These are phyloP conservation scores for Sebastes steindachneri DNA, from an alignment of 2,797 vertebrate genomes.

Conservation along the genomic window DNA sequence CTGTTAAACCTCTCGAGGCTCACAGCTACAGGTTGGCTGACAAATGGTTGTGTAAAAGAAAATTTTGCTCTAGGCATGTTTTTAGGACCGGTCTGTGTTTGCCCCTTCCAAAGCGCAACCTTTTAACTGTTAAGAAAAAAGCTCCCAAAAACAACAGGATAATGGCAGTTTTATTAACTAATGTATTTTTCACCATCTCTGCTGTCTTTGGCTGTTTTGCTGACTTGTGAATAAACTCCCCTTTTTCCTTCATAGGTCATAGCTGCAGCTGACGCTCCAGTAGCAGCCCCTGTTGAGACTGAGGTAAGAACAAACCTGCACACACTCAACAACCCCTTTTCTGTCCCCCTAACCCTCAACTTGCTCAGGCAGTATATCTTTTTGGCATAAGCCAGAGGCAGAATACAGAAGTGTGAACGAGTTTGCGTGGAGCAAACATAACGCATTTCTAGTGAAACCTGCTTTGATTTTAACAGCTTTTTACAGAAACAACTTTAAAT, in stretches of 20 bases:
- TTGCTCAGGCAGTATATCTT: not conserved
- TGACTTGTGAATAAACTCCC: not conserved
- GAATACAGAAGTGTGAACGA: not conserved
- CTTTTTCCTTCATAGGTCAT: conserved; percentile 34
- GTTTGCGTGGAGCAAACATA: not conserved
- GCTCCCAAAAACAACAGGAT: not conserved
- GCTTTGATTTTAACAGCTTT: not conserved
- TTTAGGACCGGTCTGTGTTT: not conserved
- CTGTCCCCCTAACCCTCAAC: not conserved
- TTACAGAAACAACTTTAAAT: not conserved
- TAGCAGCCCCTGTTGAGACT: conserved; percentile 27
- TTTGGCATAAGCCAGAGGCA: not conserved
- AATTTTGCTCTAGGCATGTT: conserved; percentile 41
- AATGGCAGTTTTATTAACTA: not conserved
- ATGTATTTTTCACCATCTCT: not conserved
- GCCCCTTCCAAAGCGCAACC: conserved; percentile 16
- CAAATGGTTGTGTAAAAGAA: not conserved
- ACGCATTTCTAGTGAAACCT: not conserved
- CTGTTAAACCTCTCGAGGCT: not conserved
- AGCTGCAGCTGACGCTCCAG: conserved; percentile 35
- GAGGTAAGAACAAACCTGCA: conserved; percentile 59
- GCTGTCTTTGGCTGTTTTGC: not conserved
- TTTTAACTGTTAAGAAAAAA: not conserved
- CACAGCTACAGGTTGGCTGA: not conserved
- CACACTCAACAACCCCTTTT: not conserved